Percentiles rank a stretch among this genome's conserved stretches.
phyloP scores from a whole-genome alignment of 2,113 vertebrate genomes.

The Limanda limanda region DNA sequence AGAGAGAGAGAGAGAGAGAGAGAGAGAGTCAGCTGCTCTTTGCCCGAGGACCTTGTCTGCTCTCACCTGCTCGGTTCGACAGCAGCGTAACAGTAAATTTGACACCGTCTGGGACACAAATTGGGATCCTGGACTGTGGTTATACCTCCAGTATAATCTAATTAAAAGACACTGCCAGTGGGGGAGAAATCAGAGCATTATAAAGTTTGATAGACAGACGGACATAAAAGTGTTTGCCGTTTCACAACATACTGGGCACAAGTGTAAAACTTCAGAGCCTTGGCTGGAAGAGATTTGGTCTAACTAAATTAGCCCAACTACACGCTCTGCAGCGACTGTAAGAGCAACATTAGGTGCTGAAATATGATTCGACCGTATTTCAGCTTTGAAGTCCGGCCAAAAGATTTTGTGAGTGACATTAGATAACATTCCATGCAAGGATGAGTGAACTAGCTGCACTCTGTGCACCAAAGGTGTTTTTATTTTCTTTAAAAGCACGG shows the following conservation, averaged over 20 bases:
- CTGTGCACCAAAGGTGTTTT: constrained; percentile 40
- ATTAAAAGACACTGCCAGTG: constrained; percentile 81
- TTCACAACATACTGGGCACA: constrained; percentile 61
- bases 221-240: constrained; percentile 78
- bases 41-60: constrained; percentile 75
- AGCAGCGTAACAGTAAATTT: constrained; percentile 76
- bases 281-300: constrained; percentile 60
- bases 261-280: constrained; percentile 72
- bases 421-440: constrained; percentile 54
- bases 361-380: constrained; percentile 61
- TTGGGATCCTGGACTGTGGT: constrained; percentile 76
- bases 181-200: constrained; percentile 74
- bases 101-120: constrained; percentile 80
- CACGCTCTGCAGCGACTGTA: constrained; percentile 54
- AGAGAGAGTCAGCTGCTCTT: constrained; percentile 55
- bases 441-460: constrained; percentile 32
- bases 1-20: constrained; percentile 26
- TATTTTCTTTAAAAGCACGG: constrained; percentile 48
- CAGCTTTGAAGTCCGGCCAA: constrained; percentile 70
- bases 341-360: constrained; percentile 59
- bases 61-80: constrained; percentile 77
- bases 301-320: constrained; percentile 72
- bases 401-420: constrained; percentile 65
- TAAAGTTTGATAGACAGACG: constrained; percentile 77
- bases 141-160: constrained; percentile 78